Evolutionary conservation across 1,140 invertebrate genomes (phyloP), one percentile per base, ranked within the genome.

Genomic region (Antheraea pernyi): DNA sequence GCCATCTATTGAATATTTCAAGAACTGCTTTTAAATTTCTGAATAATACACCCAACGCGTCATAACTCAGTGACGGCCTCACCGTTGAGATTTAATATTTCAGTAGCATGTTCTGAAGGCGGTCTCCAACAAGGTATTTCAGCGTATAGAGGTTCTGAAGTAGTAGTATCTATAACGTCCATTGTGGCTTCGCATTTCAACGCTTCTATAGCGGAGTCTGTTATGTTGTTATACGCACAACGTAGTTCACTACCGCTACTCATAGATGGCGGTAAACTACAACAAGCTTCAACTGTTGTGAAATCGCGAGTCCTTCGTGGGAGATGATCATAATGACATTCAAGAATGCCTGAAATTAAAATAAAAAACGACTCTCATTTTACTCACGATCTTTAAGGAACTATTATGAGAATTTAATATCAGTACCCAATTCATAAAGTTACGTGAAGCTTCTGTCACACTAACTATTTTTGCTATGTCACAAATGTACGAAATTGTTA

Each of bases 11-110:
- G 65, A 3, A 16, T 36, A 58, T 42, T 62, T 65, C n/a, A 46
- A 58, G 67, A 67, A 79, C 72, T 78, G 76, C 48, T 19, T 30
- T 16, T 5, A 16, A 39, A 5, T 37, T 18, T 8, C 30, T n/a
- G 7, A 19, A 22, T 3, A 19, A 5, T 11, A 61, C 19, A 62
- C 62, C 18, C 36, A 36, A 46, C 48, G 70, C 9, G 80, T 92
- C 85, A 93, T 89, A 93, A 92, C 81, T 93, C 92, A 10, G 92
- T 93, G 9, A 93, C 83, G 10, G 91, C 92, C 84, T 93, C 92
- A 60, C 90, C 91, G 63, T 88, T 89, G 2, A 85, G 70, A 67
- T 86, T 91, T 18, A 92, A 65, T 13, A 92, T 79, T 81, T 89
- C 89, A 42, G 86, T 82, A 13, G 89, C 86, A 58, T 88, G 85